Conservation (phyloP, 2,797 vertebrate genomes). For the Enteromius mattozi region DNA sequence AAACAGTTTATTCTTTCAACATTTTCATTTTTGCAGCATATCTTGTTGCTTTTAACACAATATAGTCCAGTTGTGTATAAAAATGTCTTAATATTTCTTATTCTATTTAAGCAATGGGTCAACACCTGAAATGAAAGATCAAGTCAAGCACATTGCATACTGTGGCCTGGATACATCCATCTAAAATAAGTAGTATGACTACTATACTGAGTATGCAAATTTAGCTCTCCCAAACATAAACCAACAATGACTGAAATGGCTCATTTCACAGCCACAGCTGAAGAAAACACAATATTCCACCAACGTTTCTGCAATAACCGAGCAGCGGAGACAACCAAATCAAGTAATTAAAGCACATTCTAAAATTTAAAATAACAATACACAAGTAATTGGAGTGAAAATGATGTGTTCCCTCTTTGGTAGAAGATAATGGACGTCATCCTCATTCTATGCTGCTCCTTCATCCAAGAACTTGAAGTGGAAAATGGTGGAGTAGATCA, state of each 20-base stretch:
- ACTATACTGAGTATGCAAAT: too few species aligned
- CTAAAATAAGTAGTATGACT: not conserved
- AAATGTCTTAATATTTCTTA: not conserved
- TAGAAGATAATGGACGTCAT: slow-evolving; percentile 19
- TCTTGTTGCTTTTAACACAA: not conserved
- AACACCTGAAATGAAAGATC: not conserved
- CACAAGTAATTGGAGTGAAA: not conserved
- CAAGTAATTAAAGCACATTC: slow-evolving; percentile 20
- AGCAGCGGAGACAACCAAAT: slow-evolving; percentile 3
- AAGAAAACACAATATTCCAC: not conserved
- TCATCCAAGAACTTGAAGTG: slow-evolving; percentile 40
- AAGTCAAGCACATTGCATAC: not conserved
- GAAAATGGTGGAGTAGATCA: slow-evolving; percentile 51
- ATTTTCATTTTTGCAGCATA: not conserved
- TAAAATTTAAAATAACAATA: slow-evolving; percentile 36
- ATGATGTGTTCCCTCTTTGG: slow-evolving; percentile 13
- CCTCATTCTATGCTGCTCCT: slow-evolving; percentile 21
- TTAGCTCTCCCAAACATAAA: not conserved
- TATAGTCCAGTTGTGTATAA: not conserved
- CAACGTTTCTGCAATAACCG: not conserved
- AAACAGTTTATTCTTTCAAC: not conserved
- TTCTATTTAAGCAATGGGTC: not conserved
- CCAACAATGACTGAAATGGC: not conserved
- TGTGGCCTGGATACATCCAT: too few species aligned
- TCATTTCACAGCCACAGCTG: not conserved